Conservation (phyloP, 2,888 invertebrate species). For the Epistrophe grossulariae region DNA sequence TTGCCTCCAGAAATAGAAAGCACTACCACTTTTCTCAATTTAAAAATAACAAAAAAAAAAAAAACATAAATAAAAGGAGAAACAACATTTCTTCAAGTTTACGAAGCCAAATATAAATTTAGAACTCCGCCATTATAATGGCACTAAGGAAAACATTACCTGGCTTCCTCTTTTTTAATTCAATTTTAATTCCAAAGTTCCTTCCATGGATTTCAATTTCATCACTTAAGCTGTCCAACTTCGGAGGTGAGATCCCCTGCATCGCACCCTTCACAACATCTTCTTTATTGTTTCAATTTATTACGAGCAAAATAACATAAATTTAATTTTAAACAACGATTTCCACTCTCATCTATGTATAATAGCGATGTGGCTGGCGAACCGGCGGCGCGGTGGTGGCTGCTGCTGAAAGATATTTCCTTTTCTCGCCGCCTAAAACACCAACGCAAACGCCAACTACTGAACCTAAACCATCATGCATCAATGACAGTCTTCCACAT, state of each 20-base stretch:
- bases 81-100: conserved; percentile 15
- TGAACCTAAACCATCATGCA: conserved; percentile 62
- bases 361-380: background rate
- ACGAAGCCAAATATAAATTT: conserved; percentile 19
- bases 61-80: background rate
- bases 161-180: conserved; percentile 40
- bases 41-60: background rate
- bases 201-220: conserved; percentile 54
- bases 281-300: conserved; percentile 70
- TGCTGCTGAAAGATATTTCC: conserved; percentile 8
- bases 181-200: conserved; percentile 49
- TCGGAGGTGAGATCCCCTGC: background rate
- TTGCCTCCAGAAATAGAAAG: background rate
- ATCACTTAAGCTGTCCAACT: conserved; percentile 50
- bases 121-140: conserved; percentile 21
- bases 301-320: conserved; percentile 68
- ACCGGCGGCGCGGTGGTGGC: background rate
- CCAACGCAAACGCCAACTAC: background rate
- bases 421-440: conserved; percentile 28
- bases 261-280: conserved; percentile 40
- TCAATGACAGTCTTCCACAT: conserved; percentile 64
- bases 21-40: background rate
- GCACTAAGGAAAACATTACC: conserved; percentile 41
- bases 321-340: conserved; percentile 72
- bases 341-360: conserved; percentile 37